Evolutionary conservation across 2,797 vertebrate genomes (phyloP).

Genomic region (Tapirus indicus): DNA sequence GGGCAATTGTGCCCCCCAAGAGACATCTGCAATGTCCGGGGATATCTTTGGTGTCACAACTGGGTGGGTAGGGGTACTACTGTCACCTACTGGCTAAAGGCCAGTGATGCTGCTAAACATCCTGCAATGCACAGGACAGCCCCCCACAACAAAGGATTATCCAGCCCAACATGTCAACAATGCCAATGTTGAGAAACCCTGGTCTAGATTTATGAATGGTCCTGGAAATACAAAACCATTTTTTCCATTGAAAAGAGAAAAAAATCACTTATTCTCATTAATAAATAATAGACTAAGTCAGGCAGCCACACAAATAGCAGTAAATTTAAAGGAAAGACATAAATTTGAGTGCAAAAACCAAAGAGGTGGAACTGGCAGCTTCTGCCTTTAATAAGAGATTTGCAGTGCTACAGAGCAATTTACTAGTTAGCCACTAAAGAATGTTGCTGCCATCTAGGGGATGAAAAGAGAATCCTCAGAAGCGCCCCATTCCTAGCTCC

Average conservation of each 20-base stretch:
- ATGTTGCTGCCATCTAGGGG: slow-evolving; percentile 78
- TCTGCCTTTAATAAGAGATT: not conserved
- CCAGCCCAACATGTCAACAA: not conserved
- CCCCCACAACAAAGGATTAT: not conserved
- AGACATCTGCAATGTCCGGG: not conserved
- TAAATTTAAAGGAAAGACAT: not conserved
- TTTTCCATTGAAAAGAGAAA: slow-evolving; percentile 30
- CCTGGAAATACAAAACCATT: not conserved
- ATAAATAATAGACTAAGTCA: not conserved
- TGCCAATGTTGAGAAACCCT: not conserved
- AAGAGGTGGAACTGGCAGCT: not conserved
- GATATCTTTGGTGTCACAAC: not conserved
- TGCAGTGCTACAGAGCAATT: rapidly evolving
- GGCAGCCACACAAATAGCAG: not conserved
- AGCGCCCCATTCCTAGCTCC: rapidly evolving
- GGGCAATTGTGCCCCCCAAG: not conserved
- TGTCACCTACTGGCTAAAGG: not conserved
- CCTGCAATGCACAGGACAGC: not conserved
- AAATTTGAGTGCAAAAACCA: not conserved
- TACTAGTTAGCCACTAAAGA: not conserved
- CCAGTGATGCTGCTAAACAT: not conserved
- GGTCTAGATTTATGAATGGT: not conserved
- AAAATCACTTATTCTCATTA: not conserved
- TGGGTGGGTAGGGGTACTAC: not conserved
- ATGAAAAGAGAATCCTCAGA: not conserved